Base-by-base conservation (phyloP, 2,797 vertebrate genomes). In the Clarias platycephalus region DNA sequence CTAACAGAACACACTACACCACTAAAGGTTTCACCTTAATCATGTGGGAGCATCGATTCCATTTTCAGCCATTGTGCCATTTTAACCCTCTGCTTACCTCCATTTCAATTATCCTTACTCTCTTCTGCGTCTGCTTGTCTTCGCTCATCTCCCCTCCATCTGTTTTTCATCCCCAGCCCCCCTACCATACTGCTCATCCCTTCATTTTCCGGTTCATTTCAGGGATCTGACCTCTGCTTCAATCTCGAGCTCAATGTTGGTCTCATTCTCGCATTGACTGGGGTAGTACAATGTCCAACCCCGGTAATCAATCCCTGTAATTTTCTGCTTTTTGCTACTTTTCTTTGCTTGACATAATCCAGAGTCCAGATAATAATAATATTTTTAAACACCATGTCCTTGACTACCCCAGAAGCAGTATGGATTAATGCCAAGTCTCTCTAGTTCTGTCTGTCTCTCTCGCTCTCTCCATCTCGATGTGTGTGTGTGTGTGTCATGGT, bases 51-150 rank as follows among this genome's bases (percentile, higher is more conserved):
- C 90, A 92, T 91, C 83, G 93, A 94, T 94, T 93, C 84, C 89
- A 85, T 93, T 93, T 92, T 93, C 89, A 90, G 89, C 92, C 90
- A 91, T 84, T 89, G 81, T 87, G 87, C 87, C 90, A 89, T 92
- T 92, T 90, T 91, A 93, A 91, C 87, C 87, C 89, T 87, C 83
- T 86, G 64, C 86, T 81, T 87, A 89, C 90, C 90, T 88, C 86
- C 89, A 90, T 76, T 92, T 93, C 94, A 91, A 94, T 95, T 94
- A 94, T 93, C 91, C 92, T 93, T 90, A 77, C 89, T 87, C 88
- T 90, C 83, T 90, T 89, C 90, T 87, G 89, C 86, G 82, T 86
- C 84, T 86, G 2, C 58, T 58, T 77, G 31, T 63, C 75, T 67
- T 83, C 26, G 63, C 72, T 71, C 79, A 66, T 66, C 77, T 63